Evolutionary conservation across 2,888 invertebrate species (phyloP).

Genomic region (Oscheius sp.): DNA sequence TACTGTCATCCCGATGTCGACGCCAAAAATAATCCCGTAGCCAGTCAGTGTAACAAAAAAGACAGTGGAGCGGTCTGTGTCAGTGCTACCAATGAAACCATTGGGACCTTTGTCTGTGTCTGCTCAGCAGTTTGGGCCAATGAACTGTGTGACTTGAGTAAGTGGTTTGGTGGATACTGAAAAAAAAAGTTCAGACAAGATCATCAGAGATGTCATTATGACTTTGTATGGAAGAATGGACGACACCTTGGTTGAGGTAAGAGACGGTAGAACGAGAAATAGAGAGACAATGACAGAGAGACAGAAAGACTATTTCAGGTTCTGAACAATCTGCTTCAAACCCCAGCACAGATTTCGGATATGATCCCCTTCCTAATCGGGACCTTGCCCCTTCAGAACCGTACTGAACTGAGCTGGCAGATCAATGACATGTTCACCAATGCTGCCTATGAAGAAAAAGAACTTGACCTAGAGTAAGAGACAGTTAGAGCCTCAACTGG

Average conservation of each 20-base stretch:
- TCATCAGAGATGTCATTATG: slow-evolving; percentile 45
- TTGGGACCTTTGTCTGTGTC: slow-evolving; percentile 43
- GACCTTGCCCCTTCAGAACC: slow-evolving; percentile 25
- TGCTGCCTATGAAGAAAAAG: slow-evolving; percentile 58
- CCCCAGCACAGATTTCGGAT: slow-evolving; percentile 55
- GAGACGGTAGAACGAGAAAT: background rate
- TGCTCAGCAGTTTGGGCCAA: slow-evolving; percentile 51
- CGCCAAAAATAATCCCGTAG: background rate
- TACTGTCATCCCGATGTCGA: background rate
- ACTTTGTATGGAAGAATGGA: slow-evolving; percentile 50
- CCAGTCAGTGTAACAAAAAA: slow-evolving; percentile 24
- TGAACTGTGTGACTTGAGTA: slow-evolving; percentile 47
- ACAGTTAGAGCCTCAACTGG: background rate
- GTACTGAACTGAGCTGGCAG: slow-evolving; percentile 54
- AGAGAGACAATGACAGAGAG: background rate
- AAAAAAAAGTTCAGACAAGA: slow-evolving; percentile 24
- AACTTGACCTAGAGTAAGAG: slow-evolving; percentile 45
- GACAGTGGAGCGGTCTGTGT: slow-evolving; percentile 28
- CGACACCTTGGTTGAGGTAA: slow-evolving; percentile 42
- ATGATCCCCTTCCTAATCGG: slow-evolving; percentile 60
- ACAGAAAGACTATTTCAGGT: slow-evolving; percentile 41
- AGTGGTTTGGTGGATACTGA: background rate
- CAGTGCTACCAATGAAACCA: background rate
- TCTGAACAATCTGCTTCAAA: slow-evolving; percentile 52
- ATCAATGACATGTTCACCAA: slow-evolving; percentile 54